phyloP scores from a whole-genome alignment of 2,113 vertebrate genomes.

The Protobothrops mucrosquamatus region DNA sequence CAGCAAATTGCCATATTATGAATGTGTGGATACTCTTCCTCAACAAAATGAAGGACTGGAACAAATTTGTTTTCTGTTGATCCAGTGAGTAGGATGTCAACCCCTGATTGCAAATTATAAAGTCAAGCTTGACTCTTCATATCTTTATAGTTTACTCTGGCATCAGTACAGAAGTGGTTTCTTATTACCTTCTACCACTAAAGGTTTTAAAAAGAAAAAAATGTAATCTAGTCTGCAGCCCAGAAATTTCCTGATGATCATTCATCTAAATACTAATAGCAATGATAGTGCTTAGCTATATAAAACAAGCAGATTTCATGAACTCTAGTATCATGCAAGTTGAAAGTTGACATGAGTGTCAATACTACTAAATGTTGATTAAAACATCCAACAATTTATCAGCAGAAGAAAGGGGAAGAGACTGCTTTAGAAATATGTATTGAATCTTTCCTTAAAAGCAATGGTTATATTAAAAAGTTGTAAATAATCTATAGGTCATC shows the following conservation, averaged over 20 bases:
- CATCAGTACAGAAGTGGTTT: neutral
- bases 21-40: neutral
- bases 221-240: neutral
- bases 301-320: constrained; percentile 22
- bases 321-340: constrained; percentile 46
- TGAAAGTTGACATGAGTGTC: constrained; percentile 45
- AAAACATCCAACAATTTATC: constrained; percentile 36
- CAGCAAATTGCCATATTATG: neutral
- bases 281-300: neutral
- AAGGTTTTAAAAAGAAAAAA: neutral
- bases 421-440: constrained; percentile 53
- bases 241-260: neutral
- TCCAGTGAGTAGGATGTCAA: neutral
- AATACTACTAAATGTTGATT: constrained; percentile 33
- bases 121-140: neutral
- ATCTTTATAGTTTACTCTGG: neutral
- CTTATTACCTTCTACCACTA: neutral
- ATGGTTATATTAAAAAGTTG: neutral
- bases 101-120: neutral
- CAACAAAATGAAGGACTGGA: neutral
- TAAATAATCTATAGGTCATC: neutral
- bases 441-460: constrained; percentile 60
- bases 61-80: neutral
- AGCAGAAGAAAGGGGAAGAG: constrained; percentile 13
- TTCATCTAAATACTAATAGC: neutral